phyloP scores from a whole-genome alignment of 2,888 invertebrate species.

The Marasmarcha lunaedactyla region DNA sequence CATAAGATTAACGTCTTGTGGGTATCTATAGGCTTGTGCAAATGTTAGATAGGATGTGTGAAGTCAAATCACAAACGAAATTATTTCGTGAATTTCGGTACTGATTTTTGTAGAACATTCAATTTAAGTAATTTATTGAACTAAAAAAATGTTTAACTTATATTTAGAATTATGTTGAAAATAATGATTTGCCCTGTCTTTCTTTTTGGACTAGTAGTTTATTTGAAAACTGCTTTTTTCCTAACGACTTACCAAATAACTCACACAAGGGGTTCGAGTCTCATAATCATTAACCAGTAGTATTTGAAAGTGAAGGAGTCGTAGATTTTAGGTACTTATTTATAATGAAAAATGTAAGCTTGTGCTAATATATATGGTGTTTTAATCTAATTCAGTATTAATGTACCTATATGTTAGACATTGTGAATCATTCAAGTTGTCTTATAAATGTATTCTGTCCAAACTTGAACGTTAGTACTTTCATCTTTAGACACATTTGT shows the following conservation, averaged over 20 bases:
- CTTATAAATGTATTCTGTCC: too few species aligned
- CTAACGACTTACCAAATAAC: too few species aligned
- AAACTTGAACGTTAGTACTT: too few species aligned
- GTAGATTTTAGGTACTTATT: constrained; percentile 30
- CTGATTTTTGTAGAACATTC: constrained; percentile 2
- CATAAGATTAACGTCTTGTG: too few species aligned
- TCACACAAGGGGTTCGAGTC: constrained; percentile 32
- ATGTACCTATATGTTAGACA: constrained; percentile 14
- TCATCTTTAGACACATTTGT: too few species aligned
- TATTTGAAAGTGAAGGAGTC: constrained; percentile 32
- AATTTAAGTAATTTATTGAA: constrained; percentile 2
- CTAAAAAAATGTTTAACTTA: constrained; percentile 12
- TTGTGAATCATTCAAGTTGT: background rate
- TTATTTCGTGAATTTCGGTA: background rate
- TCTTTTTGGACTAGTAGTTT: too few species aligned
- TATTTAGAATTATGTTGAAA: background rate
- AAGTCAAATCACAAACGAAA: too few species aligned
- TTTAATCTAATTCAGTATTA: constrained; percentile 27
- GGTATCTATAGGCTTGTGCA: too few species aligned
- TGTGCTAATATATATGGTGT: constrained; percentile 19
- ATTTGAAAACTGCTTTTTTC: too few species aligned
- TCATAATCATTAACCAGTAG: constrained; percentile 33
- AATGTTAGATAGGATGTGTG: too few species aligned
- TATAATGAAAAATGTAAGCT: constrained; percentile 18
- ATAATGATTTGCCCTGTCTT: background rate